phyloP scores from a whole-genome alignment of 2,113 vertebrate species.

The Cyphomyrus discorhynchus region DNA sequence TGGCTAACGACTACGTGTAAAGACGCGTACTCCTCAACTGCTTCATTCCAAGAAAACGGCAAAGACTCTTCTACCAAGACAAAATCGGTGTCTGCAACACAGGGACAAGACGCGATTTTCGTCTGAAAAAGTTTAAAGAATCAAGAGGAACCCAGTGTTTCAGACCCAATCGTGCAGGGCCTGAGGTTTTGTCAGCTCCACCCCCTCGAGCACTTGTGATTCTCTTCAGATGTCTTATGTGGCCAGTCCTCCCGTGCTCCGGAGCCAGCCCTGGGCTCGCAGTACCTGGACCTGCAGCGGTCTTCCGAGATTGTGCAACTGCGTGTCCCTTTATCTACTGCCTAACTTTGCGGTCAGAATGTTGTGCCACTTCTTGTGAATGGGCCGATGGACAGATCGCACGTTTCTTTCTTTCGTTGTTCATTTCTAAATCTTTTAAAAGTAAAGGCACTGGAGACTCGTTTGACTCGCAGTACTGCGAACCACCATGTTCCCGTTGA shows the following conservation, averaged over 20 bases:
- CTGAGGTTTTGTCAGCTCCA: neutral
- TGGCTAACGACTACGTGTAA: neutral
- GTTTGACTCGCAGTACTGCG: neutral
- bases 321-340: neutral
- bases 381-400: neutral
- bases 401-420: neutral
- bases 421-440: neutral
- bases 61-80: neutral
- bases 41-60: neutral
- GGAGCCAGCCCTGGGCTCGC: neutral
- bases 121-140: neutral
- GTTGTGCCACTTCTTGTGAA: neutral
- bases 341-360: neutral
- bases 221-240: neutral
- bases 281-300: neutral
- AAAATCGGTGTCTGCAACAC: neutral
- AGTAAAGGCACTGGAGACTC: neutral
- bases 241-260: neutral
- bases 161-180: neutral
- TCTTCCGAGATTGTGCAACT: neutral
- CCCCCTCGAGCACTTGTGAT: neutral
- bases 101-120: neutral
- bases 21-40: neutral
- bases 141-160: neutral
- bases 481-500: slow-evolving; percentile 11